Evolutionary conservation across 1,140 invertebrate genomes (phyloP).

Genomic region (Hesperophylax magnus): DNA sequence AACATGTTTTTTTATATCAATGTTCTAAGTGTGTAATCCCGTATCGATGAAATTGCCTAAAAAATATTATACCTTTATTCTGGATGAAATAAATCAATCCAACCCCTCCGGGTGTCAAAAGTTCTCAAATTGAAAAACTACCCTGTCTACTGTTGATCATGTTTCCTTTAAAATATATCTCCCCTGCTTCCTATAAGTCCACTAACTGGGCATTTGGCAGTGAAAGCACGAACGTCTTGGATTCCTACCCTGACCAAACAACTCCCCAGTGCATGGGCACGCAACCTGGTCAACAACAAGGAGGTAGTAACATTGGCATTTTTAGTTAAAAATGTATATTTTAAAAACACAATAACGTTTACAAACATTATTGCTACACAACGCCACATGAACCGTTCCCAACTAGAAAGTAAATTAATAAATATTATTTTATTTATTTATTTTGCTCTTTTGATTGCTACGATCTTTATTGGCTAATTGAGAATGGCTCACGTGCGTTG

Average conservation of each 20-base stretch:
- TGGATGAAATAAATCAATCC: background rate
- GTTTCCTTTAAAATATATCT: constrained; percentile 52
- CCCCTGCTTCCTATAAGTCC: constrained; percentile 43
- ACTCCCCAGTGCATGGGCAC: background rate
- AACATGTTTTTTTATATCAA: too few relatives aligned
- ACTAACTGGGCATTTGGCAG: constrained; percentile 47
- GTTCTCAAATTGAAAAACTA: constrained; percentile 33
- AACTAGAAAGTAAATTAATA: too few relatives aligned
- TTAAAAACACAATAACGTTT: too few relatives aligned
- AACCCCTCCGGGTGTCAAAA: constrained; percentile 9
- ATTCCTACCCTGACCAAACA: constrained; percentile 37
- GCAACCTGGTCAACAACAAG: background rate
- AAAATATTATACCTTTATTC: too few relatives aligned
- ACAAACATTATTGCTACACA: too few relatives aligned
- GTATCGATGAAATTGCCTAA: too few relatives aligned
- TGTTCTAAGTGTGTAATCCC: too few relatives aligned
- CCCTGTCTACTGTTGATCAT: constrained; percentile 20
- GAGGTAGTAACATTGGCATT: background rate
- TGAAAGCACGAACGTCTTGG: constrained; percentile 51
- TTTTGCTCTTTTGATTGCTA: too few relatives aligned
- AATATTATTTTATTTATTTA: too few relatives aligned
- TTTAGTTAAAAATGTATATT: background rate
- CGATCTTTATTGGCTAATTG: too few relatives aligned
- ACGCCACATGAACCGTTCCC: too few relatives aligned
- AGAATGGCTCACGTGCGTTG: too few relatives aligned